Evolutionary conservation across 2,797 vertebrate genomes (phyloP).

Genomic region (Poeciliopsis gracilis): DNA sequence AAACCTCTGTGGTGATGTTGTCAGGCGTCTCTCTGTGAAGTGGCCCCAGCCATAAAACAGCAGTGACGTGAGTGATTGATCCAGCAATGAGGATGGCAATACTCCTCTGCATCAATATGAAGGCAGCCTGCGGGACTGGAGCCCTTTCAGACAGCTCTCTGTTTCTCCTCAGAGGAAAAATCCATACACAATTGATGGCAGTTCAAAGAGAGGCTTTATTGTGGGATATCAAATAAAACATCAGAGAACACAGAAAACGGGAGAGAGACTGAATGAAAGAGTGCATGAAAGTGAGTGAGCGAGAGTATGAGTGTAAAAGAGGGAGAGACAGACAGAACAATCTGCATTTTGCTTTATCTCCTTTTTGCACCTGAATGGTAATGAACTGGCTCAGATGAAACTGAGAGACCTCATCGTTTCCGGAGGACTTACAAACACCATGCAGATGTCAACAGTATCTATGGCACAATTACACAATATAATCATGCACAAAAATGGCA

Average conservation of each 20-base stretch:
- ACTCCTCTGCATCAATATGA: slow-evolving; percentile 83
- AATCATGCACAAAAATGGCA: slow-evolving; percentile 52
- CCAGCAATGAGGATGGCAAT: slow-evolving; percentile 83
- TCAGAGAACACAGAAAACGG: slow-evolving; percentile 78
- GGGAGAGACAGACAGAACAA: slow-evolving; percentile 68
- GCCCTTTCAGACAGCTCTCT: slow-evolving; percentile 82
- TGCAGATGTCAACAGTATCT: slow-evolving; percentile 72
- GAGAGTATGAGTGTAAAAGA: slow-evolving; percentile 59
- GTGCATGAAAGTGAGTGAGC: slow-evolving; percentile 65
- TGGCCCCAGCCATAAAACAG: slow-evolving; percentile 81
- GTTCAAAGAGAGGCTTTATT: slow-evolving; percentile 84
- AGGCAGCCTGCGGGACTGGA: slow-evolving; percentile 82
- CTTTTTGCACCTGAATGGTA: slow-evolving; percentile 80
- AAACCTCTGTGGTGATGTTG: slow-evolving; percentile 80
- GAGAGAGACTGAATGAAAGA: slow-evolving; percentile 72
- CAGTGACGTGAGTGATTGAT: slow-evolving; percentile 82
- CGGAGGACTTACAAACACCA: slow-evolving; percentile 66
- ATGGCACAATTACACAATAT: slow-evolving; percentile 72
- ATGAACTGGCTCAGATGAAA: slow-evolving; percentile 73
- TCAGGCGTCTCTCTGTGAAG: slow-evolving; percentile 81
- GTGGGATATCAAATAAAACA: slow-evolving; percentile 85
- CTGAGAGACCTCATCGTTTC: slow-evolving; percentile 63
- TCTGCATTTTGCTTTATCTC: slow-evolving; percentile 80
- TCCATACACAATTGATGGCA: slow-evolving; percentile 85
- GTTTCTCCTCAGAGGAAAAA: slow-evolving; percentile 84